These are phyloP conservation scores for Eupithecia pulchellata DNA, from an alignment of 2,888 invertebrate species.

Conservation along the genomic window DNA sequence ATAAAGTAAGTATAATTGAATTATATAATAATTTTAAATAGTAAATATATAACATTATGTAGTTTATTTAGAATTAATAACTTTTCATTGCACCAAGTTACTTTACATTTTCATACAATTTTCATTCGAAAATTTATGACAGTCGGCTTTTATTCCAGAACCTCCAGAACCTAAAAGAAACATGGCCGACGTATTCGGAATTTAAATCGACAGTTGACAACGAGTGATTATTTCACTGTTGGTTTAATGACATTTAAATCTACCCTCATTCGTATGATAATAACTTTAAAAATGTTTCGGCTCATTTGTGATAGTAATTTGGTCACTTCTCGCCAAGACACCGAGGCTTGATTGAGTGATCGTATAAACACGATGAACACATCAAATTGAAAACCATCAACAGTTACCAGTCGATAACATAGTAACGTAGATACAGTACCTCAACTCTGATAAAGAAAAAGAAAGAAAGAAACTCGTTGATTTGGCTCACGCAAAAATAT, in stretches of 20 bases:
- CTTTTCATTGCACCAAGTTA: background rate
- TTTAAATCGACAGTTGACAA: constrained; percentile 28
- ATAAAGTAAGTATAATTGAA: no score
- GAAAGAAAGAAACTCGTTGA: no score
- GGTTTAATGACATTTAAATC: constrained; percentile 37
- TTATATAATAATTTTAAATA: no score
- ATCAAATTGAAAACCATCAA: constrained; percentile 82
- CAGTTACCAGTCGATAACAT: constrained; percentile 52
- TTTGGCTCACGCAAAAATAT: no score
- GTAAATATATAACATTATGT: no score
- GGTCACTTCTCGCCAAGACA: constrained; percentile 51
- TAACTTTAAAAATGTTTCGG: constrained; percentile 48
- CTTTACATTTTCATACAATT: no score
- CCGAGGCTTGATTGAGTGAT: constrained; percentile 54
- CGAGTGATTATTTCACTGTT: constrained; percentile 27
- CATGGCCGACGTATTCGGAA: constrained; percentile 18
- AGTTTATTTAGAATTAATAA: background rate
- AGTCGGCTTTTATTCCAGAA: background rate
- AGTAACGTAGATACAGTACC: constrained; percentile 39
- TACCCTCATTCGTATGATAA: constrained; percentile 43
- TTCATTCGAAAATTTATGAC: background rate
- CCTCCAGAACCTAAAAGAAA: constrained; percentile 9
- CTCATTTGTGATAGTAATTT: constrained; percentile 49
- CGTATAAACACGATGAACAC: constrained; percentile 67
- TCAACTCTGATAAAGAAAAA: constrained; percentile 6